Evolutionary conservation across 2,888 invertebrate genomes (phyloP).

Genomic region (Temnothorax unifasciatus): DNA sequence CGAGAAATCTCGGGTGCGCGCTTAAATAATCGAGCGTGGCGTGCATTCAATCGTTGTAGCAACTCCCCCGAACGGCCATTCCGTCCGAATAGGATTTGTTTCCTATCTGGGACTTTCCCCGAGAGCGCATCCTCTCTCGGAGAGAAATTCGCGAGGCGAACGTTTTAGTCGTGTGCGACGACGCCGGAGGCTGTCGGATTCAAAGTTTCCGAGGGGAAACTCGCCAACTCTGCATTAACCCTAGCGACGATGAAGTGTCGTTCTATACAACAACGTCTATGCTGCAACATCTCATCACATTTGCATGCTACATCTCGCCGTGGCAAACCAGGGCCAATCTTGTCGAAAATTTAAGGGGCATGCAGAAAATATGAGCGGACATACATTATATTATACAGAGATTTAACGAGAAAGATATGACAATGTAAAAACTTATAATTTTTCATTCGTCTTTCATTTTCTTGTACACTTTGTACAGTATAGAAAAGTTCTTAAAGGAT

Average conservation of each 20-base stretch:
- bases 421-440: not conserved
- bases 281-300: conserved; percentile 47
- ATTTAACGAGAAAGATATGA: not conserved
- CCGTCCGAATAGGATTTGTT: conserved; percentile 64
- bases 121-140: conserved; percentile 30
- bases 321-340: not conserved
- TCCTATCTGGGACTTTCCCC: conserved; percentile 42
- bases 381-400: not conserved
- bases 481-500: not conserved
- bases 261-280: conserved; percentile 17
- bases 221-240: conserved; percentile 50
- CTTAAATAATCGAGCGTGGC: conserved; percentile 72
- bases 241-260: conserved; percentile 44
- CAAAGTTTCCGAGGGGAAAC: conserved; percentile 46
- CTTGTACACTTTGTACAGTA: not conserved
- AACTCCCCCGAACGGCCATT: conserved; percentile 62
- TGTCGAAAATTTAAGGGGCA: conserved; percentile 14
- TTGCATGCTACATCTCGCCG: conserved; percentile 40
- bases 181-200: conserved; percentile 20
- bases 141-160: conserved; percentile 38
- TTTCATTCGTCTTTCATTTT: not conserved
- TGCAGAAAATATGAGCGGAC: not conserved
- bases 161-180: conserved; percentile 33
- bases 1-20: conserved; percentile 58
- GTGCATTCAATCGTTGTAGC: conserved; percentile 71